Evolutionary conservation across 2,888 invertebrate species (phyloP).

Genomic region (Alitta virens): DNA sequence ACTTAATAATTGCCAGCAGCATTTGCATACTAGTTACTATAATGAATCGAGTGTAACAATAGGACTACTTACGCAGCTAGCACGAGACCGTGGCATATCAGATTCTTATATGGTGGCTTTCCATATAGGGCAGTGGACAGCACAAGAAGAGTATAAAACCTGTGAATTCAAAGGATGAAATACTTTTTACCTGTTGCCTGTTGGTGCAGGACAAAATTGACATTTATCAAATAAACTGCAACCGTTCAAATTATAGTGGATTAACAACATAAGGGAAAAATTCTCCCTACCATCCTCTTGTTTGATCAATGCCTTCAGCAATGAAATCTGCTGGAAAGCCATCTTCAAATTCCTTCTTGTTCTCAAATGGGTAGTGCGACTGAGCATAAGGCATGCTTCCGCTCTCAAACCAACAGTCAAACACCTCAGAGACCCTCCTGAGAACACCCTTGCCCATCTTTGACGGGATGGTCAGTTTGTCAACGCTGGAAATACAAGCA

Average conservation of each 20-base stretch:
- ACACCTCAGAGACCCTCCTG: slow-evolving; percentile 85
- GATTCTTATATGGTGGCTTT: slow-evolving; percentile 95
- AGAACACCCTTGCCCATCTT: slow-evolving; percentile 79
- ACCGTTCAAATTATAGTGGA: too few species aligned
- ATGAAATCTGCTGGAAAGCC: slow-evolving; percentile 98
- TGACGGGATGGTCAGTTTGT: slow-evolving; percentile 90
- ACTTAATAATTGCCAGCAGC: too few species aligned
- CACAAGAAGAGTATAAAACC: slow-evolving; percentile 69
- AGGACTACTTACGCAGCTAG: slow-evolving; percentile 66
- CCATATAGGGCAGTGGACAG: slow-evolving; percentile 93
- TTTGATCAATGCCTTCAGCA: slow-evolving; percentile 98
- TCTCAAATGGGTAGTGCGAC: slow-evolving; percentile 84
- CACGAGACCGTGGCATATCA: slow-evolving; percentile 93
- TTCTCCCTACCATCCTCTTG: slow-evolving; percentile 87
- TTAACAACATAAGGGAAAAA: too few species aligned
- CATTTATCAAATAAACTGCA: too few species aligned
- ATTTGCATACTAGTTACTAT: too few species aligned
- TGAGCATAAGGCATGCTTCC: slow-evolving; percentile 93
- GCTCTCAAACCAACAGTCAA: slow-evolving; percentile 99
- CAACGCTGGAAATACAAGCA: slow-evolving; percentile 66
- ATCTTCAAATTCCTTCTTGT: slow-evolving; percentile 64
- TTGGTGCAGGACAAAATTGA: not conserved
- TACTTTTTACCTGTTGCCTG: not conserved
- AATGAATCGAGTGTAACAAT: too few species aligned
- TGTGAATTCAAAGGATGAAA: not conserved